Evolutionary conservation across 2,888 invertebrate genomes (phyloP).

Genomic region (Halictus quadricinctus): DNA sequence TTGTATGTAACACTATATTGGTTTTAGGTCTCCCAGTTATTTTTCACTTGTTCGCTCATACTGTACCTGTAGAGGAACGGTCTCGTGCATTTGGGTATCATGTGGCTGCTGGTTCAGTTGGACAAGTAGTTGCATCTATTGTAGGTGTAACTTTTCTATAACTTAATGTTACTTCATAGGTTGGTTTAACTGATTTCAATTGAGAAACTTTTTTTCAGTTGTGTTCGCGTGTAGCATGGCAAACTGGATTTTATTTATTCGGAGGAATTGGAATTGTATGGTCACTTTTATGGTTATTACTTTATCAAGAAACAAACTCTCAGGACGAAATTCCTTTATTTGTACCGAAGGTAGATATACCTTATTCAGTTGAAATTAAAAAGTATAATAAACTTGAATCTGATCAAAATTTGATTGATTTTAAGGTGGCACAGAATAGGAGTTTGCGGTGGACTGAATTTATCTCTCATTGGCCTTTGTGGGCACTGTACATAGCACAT

Average conservation of each 20-base stretch:
- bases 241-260: slow-evolving; percentile 87
- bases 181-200: background rate
- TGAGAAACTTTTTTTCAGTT: slow-evolving; percentile 81
- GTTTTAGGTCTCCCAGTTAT: slow-evolving; percentile 88
- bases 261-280: slow-evolving; percentile 87
- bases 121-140: slow-evolving; percentile 89
- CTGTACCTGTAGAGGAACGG: slow-evolving; percentile 88
- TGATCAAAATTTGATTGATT: slow-evolving; percentile 37
- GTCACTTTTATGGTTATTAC: slow-evolving; percentile 86
- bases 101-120: slow-evolving; percentile 89
- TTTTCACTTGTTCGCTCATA: slow-evolving; percentile 89
- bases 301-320: slow-evolving; percentile 85
- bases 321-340: slow-evolving; percentile 85
- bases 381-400: background rate
- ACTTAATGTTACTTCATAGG: background rate
- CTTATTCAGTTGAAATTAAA: background rate
- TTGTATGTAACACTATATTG: slow-evolving; percentile 30
- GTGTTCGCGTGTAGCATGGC: slow-evolving; percentile 88
- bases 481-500: slow-evolving; percentile 90
- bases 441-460: slow-evolving; percentile 87
- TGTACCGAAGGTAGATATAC: slow-evolving; percentile 83
- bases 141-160: slow-evolving; percentile 80
- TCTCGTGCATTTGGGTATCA: slow-evolving; percentile 89
- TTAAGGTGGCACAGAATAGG: slow-evolving; percentile 83
- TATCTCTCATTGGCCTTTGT: slow-evolving; percentile 87